phyloP scores from a whole-genome alignment of 2,797 vertebrate species.

The Leptatherina wallacei region DNA sequence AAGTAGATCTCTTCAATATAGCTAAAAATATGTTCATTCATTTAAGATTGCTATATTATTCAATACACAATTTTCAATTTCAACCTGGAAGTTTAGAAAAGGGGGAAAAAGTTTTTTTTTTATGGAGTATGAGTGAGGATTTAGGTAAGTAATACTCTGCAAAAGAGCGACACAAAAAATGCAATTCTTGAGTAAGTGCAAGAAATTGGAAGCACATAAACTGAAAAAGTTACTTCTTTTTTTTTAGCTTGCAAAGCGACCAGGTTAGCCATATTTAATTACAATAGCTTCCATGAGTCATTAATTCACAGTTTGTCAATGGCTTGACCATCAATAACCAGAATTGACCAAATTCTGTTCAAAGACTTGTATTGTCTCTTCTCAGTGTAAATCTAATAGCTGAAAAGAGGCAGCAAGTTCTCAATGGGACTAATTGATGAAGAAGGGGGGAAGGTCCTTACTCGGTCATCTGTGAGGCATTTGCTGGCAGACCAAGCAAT shows the following conservation, averaged over 20 bases:
- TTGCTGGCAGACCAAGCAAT: not conserved
- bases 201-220: too few relatives aligned
- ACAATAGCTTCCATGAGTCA: not conserved
- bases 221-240: not conserved
- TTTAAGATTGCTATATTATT: not conserved
- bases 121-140: too few relatives aligned
- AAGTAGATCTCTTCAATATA: not conserved
- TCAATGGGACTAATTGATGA: not conserved
- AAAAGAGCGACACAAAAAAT: too few relatives aligned
- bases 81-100: too few relatives aligned
- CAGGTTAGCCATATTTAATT: not conserved
- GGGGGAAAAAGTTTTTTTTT: too few relatives aligned
- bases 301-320: not conserved
- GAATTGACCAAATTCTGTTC: not conserved
- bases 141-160: too few relatives aligned
- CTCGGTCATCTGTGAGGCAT: not conserved
- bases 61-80: not conserved
- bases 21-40: not conserved
- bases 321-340: not conserved
- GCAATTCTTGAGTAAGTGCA: too few relatives aligned
- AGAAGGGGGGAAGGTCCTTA: not conserved
- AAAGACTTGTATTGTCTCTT: not conserved
- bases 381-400: not conserved
- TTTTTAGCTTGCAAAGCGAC: not conserved
- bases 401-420: not conserved